phyloP scores from a whole-genome alignment of 2,113 vertebrate species.

The Rutilus rutilus region DNA sequence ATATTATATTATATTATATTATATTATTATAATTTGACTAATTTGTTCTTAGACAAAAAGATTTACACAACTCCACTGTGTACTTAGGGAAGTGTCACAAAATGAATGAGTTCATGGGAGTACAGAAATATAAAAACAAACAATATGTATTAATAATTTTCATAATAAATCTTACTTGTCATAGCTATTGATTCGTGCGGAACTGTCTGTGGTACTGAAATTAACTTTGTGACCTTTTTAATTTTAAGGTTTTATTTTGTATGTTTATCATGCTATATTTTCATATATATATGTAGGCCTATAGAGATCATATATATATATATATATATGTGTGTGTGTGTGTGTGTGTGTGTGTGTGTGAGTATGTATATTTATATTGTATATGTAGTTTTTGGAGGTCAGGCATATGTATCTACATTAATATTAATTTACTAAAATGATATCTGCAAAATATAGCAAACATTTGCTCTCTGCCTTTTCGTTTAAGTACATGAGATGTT shows the following conservation, averaged over 20 bases:
- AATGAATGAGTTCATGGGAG: not conserved
- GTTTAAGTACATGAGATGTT: not conserved
- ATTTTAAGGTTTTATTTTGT: not conserved
- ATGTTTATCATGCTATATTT: not conserved
- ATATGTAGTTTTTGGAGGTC: too few relatives aligned
- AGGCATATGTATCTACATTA: not conserved
- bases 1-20: not conserved
- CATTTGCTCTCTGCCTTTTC: not conserved
- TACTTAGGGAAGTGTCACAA: not conserved
- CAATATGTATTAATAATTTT: not conserved
- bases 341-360: too few relatives aligned
- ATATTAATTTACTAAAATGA: not conserved
- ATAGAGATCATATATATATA: too few relatives aligned
- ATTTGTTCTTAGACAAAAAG: not conserved
- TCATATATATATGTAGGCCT: too few relatives aligned
- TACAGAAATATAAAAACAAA: not conserved
- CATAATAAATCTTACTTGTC: not conserved
- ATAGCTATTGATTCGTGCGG: not conserved
- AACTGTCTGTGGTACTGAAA: not conserved
- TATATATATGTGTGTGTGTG: too few relatives aligned
- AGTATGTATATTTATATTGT: too few relatives aligned
- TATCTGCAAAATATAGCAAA: not conserved
- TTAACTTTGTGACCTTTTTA: not conserved
- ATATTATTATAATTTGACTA: not conserved
- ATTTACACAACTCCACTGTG: not conserved